Conservation (phyloP, 2,113 vertebrate species). For the Macaca mulatta region DNA sequence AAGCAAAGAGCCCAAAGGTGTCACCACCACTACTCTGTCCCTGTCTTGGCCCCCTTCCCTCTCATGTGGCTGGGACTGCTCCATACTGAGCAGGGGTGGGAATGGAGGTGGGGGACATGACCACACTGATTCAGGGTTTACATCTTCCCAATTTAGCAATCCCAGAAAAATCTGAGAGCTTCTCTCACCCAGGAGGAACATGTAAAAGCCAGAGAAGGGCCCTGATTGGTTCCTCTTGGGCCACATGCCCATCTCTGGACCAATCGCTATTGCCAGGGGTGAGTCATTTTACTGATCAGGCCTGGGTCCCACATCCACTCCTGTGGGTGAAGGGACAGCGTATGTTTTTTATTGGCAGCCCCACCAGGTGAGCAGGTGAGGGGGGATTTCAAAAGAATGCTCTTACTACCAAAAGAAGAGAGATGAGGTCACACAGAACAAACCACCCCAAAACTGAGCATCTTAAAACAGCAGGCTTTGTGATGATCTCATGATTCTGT, state of each 20-base stretch:
- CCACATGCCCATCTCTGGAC: not conserved
- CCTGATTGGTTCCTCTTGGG: not conserved
- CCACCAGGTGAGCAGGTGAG: not conserved
- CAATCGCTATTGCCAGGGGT: not conserved
- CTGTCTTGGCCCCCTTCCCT: not conserved
- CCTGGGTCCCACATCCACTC: not conserved
- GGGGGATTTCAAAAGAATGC: not conserved
- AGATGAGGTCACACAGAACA: not conserved
- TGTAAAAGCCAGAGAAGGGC: not conserved
- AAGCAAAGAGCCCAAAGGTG: not conserved
- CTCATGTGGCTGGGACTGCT: rapidly evolving
- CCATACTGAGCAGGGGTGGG: rapidly evolving
- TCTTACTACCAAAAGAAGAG: not conserved
- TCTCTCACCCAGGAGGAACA: not conserved
- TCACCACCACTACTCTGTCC: not conserved
- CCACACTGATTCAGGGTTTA: not conserved
- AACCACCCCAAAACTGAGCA: not conserved
- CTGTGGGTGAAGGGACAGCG: not conserved
- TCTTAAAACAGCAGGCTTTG: not conserved
- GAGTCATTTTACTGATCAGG: not conserved
- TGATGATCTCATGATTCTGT: rapidly evolving
- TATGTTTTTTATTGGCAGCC: not conserved
- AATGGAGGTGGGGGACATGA: rapidly evolving
- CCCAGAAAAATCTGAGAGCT: not conserved
- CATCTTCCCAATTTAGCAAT: too few relatives aligned